Base-by-base conservation (phyloP, 1,140 invertebrate species). In the Drosophila tani region DNA sequence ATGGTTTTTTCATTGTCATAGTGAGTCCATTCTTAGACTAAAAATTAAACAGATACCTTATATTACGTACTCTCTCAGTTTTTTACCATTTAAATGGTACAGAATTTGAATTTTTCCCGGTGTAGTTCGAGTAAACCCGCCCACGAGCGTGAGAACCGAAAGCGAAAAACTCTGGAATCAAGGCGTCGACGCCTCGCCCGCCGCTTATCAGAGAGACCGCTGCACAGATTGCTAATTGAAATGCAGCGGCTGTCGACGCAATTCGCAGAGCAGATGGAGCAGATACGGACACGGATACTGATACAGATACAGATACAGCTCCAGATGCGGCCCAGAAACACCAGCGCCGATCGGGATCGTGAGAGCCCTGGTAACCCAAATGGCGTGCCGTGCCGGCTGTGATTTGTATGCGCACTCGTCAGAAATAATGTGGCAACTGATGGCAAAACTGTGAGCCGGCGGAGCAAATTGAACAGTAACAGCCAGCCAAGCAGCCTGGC, bases 351-450 rank as follows among this genome's bases (percentile, higher is more conserved):
- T 59, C 65, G 65, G 82, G 73, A 84, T 77, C 81, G 81, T 84
- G 81, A 81, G 81, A 84, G 81, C 58, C 70, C 60, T 45, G 65
- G 57, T 77, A 84, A 84, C 81, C 81, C 81, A 84, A 84, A 84
- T 84, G 60, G 51, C 65, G 67, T 53, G 60, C 53, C 45, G 47
- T 43, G 64, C 47, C 46, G 79, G 49, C 50, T 78, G 65, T 78
- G 67, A 69, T 79, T 79, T 79, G 81, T 76, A 77, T 81, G 75
- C 67, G 75, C 81, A 67, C 62, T 75, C 71, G 62, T 83, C 81
- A 83, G 74, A 83, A 79, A 45, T 60, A 57, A 79, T 79, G 76
- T 56, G 58, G 75, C 66, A 73, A 59, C 60, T 73, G 78, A 57
- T 58, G 57, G 71, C 79, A 65, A 63, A 83, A 58, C 76, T 80